Percentiles rank a stretch among this genome's conserved stretches.
phyloP scores from a whole-genome alignment of 2,888 invertebrate species.

The Ornithoptera alexandrae region DNA sequence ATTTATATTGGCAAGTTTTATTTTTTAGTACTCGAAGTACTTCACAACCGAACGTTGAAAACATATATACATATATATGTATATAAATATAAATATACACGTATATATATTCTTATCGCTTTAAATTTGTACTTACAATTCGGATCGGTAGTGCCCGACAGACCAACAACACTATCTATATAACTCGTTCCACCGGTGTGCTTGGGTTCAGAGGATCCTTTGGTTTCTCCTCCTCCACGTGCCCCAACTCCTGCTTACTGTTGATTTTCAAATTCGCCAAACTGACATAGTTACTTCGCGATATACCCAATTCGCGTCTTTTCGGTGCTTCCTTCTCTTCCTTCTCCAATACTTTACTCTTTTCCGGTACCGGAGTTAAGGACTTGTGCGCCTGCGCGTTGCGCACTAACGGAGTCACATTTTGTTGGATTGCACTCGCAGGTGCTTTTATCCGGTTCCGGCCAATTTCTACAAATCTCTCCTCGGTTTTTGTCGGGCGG shows the following conservation, averaged over 20 bases:
- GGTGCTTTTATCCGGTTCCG: conserved; percentile 56
- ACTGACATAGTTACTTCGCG: conserved; percentile 72
- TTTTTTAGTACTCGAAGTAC: not conserved
- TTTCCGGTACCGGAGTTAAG: conserved; percentile 40
- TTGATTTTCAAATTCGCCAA: conserved; percentile 68
- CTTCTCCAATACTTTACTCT: conserved; percentile 40
- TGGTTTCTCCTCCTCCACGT: conserved; percentile 35
- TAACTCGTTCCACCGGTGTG: conserved; percentile 56
- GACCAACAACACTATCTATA: conserved; percentile 39
- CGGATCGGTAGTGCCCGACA: conserved; percentile 20
- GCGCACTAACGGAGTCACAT: conserved; percentile 42
- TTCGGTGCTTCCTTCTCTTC: conserved; percentile 40
- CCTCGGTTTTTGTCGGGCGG: conserved; percentile 40
- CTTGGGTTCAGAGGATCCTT: conserved; percentile 33
- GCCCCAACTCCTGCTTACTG: conserved; percentile 52
- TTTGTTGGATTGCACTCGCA: conserved; percentile 37
- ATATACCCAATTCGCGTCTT: conserved; percentile 59
- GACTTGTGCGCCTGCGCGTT: conserved; percentile 41
- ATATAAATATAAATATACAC: not conserved
- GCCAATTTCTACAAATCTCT: conserved; percentile 50
- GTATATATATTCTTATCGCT: not conserved
- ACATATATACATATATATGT: conserved; percentile 2
- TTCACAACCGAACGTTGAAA: conserved; percentile 24
- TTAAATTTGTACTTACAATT: conserved; percentile 20
- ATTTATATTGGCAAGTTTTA: not conserved